These are phyloP conservation scores for Xestoiulus laeticollis DNA, from an alignment of 2,888 invertebrate genomes.

Conservation along the genomic window DNA sequence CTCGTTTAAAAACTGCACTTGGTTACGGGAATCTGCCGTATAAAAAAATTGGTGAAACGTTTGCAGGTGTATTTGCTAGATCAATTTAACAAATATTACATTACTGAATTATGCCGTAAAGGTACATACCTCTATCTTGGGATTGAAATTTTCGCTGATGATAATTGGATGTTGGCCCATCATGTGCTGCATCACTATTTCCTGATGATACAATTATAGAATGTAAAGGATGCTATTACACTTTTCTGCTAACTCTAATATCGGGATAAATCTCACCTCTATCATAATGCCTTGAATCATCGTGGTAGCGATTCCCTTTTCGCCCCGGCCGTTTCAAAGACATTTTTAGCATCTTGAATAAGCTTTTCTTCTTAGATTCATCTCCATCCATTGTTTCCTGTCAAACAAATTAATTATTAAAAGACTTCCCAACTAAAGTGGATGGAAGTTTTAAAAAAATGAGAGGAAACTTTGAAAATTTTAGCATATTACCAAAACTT, in stretches of 20 bases:
- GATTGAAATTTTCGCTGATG: neutral
- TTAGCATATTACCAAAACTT: too few species aligned
- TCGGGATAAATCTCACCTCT: neutral
- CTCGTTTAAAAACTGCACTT: constrained; percentile 38
- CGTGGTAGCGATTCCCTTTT: constrained; percentile 54
- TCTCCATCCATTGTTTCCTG: constrained; percentile 66
- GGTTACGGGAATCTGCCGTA: neutral
- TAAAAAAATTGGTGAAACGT: neutral
- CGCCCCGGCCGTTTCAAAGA: constrained; percentile 65
- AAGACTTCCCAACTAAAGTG: neutral
- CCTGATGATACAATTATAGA: neutral
- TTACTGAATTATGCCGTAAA: neutral
- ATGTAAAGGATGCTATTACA: neutral
- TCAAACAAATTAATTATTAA: constrained; percentile 55
- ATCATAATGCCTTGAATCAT: constrained; percentile 27
- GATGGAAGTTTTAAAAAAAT: too few species aligned
- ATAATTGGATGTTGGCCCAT: neutral
- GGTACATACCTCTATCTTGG: neutral
- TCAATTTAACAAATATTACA: too few species aligned
- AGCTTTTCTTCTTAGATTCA: constrained; percentile 71
- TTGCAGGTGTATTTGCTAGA: too few species aligned
- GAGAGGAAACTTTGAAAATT: too few species aligned
- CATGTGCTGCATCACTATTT: neutral
- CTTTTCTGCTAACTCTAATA: neutral
- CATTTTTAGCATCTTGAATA: constrained; percentile 78